phyloP scores from a whole-genome alignment of 1,140 invertebrate genomes.

The Dufourea novaeangliae region DNA sequence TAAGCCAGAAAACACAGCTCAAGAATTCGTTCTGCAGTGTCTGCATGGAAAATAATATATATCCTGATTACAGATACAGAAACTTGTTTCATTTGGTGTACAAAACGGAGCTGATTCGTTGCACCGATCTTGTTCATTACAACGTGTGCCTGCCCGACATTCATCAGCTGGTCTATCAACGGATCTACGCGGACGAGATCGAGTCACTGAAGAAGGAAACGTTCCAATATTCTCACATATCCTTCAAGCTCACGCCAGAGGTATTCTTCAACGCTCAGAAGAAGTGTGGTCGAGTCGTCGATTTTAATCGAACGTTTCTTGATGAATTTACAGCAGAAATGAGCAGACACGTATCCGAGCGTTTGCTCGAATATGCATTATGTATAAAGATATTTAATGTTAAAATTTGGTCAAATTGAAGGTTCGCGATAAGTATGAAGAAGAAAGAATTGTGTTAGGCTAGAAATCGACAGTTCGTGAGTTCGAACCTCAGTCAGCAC shows the following conservation, averaged over 20 bases:
- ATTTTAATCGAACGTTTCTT: no score
- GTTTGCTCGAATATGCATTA: no score
- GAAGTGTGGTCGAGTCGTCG: background rate
- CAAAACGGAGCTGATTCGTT: slow-evolving; percentile 49
- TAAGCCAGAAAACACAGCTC: slow-evolving; percentile 31
- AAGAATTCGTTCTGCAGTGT: background rate
- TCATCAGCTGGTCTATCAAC: slow-evolving; percentile 66
- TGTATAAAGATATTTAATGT: no score
- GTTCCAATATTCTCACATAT: slow-evolving; percentile 64
- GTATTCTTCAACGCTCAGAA: slow-evolving; percentile 43
- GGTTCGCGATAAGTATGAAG: no score
- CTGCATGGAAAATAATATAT: background rate
- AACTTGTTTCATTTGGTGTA: slow-evolving; percentile 54
- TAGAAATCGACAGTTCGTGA: no score
- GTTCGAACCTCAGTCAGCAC: no score
- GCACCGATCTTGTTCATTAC: slow-evolving; percentile 60
- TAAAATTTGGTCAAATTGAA: no score
- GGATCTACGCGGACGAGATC: slow-evolving; percentile 72
- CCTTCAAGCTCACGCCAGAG: slow-evolving; percentile 65
- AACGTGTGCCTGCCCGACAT: slow-evolving; percentile 63
- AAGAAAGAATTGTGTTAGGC: no score
- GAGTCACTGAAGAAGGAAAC: slow-evolving; percentile 60
- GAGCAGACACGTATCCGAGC: no score
- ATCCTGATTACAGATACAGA: slow-evolving; percentile 51
- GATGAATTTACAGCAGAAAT: no score